Evolutionary conservation across 2,113 vertebrate species (phyloP).

Genomic region (Apteryx mantelli): DNA sequence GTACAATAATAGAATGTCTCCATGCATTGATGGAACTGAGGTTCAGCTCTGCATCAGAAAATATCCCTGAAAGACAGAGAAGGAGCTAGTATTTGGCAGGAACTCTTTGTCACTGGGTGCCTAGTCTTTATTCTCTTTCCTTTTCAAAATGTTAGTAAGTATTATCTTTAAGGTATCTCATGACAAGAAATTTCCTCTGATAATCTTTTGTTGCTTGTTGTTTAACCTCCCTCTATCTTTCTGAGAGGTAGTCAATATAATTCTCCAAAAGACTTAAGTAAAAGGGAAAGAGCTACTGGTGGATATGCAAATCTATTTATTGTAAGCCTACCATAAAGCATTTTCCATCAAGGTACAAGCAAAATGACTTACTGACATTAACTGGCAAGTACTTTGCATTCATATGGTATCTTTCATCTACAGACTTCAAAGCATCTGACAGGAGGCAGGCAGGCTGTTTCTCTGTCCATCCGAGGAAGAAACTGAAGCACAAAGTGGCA

Average conservation of each 20-base stretch:
- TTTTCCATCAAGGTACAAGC: slow-evolving; percentile 48
- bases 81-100: background rate
- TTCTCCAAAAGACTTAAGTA: background rate
- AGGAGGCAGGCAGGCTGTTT: slow-evolving; percentile 38
- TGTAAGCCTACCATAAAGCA: slow-evolving; percentile 45
- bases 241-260: slow-evolving; percentile 24
- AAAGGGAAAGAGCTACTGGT: slow-evolving; percentile 25
- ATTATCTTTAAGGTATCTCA: background rate
- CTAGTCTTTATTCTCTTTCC: background rate
- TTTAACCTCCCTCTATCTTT: slow-evolving; percentile 7
- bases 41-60: slow-evolving; percentile 3
- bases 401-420: slow-evolving; percentile 65
- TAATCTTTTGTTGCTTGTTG: slow-evolving; percentile 21
- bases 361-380: slow-evolving; percentile 66
- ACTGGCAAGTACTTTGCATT: slow-evolving; percentile 63
- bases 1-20: slow-evolving; percentile 37
- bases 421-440: slow-evolving; percentile 66
- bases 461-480: background rate
- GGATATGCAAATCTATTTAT: slow-evolving; percentile 51
- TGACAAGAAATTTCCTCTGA: background rate
- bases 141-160: slow-evolving; percentile 16
- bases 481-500: slow-evolving; percentile 6
- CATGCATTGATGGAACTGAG: background rate
- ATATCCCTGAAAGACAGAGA: background rate
- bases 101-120: background rate